Percentiles rank a stretch among this genome's conserved stretches.
Evolutionary conservation across 2,113 vertebrate genomes (phyloP).

Genomic region (Sturnus vulgaris): DNA sequence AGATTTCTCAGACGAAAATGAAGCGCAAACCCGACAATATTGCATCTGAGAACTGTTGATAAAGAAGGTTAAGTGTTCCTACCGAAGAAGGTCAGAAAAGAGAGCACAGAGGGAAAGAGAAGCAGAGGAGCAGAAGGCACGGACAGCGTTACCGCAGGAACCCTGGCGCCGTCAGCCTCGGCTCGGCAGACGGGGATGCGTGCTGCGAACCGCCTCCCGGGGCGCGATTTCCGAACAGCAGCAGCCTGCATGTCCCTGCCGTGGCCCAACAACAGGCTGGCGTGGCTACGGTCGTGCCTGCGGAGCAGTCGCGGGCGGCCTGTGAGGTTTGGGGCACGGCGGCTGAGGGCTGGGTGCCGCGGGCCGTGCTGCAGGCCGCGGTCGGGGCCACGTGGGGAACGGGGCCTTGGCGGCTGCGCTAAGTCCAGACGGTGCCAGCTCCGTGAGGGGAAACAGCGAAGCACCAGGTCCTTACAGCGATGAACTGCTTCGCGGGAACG

Average conservation of each 20-base stretch:
- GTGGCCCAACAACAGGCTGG: too few relatives aligned
- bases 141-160: rapidly evolving
- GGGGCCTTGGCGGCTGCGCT: background rate
- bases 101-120: too few relatives aligned
- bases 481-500: background rate
- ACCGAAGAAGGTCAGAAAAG: rapidly evolving
- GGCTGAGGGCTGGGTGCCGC: background rate
- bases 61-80: background rate
- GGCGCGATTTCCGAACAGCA: background rate
- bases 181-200: background rate
- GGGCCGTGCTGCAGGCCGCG: background rate
- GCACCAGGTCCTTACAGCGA: background rate
- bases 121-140: too few relatives aligned
- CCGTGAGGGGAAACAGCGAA: background rate
- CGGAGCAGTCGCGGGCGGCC: background rate
- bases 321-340: background rate
- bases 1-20: background rate
- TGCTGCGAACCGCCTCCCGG: background rate
- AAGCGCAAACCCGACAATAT: background rate
- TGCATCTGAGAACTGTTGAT: background rate
- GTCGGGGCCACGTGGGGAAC: too few relatives aligned
- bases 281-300: rapidly evolving
- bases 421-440: background rate
- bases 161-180: rapidly evolving
- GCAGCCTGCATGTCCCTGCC: background rate